Conservation (phyloP, 1,140 invertebrate species). For the Dysdera silvatica region DNA sequence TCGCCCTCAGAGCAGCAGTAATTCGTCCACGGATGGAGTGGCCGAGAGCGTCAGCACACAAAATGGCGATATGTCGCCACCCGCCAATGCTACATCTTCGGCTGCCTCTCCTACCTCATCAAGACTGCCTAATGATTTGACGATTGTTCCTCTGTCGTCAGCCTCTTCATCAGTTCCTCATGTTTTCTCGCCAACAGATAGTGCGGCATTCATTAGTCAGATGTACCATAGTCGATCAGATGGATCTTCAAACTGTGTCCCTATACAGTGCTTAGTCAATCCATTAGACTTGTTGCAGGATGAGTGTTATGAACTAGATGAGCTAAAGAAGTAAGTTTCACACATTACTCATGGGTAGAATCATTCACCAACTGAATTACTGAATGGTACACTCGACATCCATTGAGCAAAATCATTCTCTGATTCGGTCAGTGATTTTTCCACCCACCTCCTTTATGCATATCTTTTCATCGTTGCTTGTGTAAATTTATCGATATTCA, state of each 20-base stretch:
- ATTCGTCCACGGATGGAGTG: slow-evolving; percentile 25
- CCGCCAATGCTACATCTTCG: slow-evolving; percentile 29
- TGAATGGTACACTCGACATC: no score
- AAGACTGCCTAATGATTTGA: slow-evolving; percentile 30
- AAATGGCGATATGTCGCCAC: slow-evolving; percentile 27
- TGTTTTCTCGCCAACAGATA: slow-evolving; percentile 23
- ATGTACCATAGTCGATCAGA: slow-evolving; percentile 18
- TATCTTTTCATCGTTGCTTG: no score
- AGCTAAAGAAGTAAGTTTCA: slow-evolving; percentile 36
- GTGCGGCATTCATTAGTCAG: slow-evolving; percentile 19
- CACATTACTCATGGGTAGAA: not conserved
- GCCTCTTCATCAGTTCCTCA: slow-evolving; percentile 26
- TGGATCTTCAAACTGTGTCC: slow-evolving; percentile 27
- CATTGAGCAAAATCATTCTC: no score
- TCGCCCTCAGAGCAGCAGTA: slow-evolving; percentile 27
- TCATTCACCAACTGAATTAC: no score
- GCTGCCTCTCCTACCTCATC: slow-evolving; percentile 30
- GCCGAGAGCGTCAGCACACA: slow-evolving; percentile 11
- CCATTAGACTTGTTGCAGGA: slow-evolving; percentile 34
- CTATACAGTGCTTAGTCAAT: slow-evolving; percentile 33
- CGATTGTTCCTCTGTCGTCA: slow-evolving; percentile 31
- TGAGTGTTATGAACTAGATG: slow-evolving; percentile 35
- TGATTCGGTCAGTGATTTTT: no score
- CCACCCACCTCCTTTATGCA: no score
- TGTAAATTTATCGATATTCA: no score